phyloP scores from a whole-genome alignment of 2,113 vertebrate genomes.

The Rhinoptilus africanus region DNA sequence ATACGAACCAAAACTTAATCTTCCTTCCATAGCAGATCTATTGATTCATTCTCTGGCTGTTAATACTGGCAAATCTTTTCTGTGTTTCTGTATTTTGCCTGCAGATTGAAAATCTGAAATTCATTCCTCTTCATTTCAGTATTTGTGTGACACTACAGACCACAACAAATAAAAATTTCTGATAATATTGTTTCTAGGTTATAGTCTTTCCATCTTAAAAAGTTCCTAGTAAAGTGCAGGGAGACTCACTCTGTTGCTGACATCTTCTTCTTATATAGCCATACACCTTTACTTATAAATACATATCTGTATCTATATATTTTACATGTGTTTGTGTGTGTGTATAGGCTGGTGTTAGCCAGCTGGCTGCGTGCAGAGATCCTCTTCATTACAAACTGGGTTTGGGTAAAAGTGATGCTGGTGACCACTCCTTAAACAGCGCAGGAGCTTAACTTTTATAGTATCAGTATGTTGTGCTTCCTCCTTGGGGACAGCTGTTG shows the following conservation, averaged over 20 bases:
- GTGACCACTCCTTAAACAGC: neutral
- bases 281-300: neutral
- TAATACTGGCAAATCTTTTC: neutral
- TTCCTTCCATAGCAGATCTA: neutral
- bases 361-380: neutral
- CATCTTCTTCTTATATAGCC: neutral
- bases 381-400: neutral
- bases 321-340: neutral
- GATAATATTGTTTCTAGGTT: neutral
- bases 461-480: neutral
- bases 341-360: neutral
- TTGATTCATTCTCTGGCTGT: neutral
- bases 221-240: neutral
- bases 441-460: neutral
- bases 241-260: neutral
- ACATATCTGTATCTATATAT: neutral
- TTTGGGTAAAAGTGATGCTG: neutral
- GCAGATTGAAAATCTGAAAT: neutral
- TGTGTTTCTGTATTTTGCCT: neutral
- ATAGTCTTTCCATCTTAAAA: neutral
- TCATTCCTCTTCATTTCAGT: neutral
- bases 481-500: neutral
- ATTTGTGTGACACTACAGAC: neutral
- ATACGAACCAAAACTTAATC: neutral
- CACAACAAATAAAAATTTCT: conserved; percentile 2